These are phyloP conservation scores for Lobophora halterata DNA, from an alignment of 2,888 invertebrate genomes.

Conservation along the genomic window DNA sequence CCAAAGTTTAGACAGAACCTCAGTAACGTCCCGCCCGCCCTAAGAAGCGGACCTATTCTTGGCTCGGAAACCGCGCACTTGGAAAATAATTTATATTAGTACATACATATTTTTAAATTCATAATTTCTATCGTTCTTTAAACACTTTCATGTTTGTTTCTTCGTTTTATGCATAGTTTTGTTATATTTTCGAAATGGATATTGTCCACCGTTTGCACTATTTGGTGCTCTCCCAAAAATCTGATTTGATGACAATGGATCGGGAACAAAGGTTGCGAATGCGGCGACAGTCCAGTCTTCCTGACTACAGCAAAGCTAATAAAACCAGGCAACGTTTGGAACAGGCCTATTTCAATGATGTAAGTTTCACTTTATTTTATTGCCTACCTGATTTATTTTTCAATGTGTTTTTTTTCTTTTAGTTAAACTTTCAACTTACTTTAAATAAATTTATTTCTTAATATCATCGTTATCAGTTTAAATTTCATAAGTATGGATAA, in stretches of 20 bases:
- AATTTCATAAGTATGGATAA: no score
- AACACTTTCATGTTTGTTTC: background rate
- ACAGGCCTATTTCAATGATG: constrained; percentile 72
- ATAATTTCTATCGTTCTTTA: constrained; percentile 8
- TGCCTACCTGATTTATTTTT: no score
- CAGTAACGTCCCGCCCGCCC: constrained; percentile 69
- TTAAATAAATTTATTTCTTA: no score
- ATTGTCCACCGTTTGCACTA: constrained; percentile 75
- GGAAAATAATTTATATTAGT: constrained; percentile 14
- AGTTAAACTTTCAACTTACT: no score
- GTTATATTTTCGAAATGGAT: constrained; percentile 55
- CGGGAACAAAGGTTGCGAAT: constrained; percentile 71
- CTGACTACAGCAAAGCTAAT: constrained; percentile 69
- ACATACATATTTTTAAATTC: background rate
- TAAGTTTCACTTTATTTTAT: no score
- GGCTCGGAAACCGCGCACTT: constrained; percentile 13
- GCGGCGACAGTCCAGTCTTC: constrained; percentile 73
- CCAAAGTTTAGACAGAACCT: no score
- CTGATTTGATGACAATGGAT: constrained; percentile 76
- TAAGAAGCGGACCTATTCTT: constrained; percentile 35
- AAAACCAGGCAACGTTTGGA: constrained; percentile 66
- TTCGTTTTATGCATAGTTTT: background rate
- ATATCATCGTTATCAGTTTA: no score
- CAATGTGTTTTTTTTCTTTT: no score
- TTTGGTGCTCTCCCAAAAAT: constrained; percentile 74